These are phyloP conservation scores for Helleia helle DNA, from an alignment of 2,888 invertebrate genomes.

Conservation along the genomic window DNA sequence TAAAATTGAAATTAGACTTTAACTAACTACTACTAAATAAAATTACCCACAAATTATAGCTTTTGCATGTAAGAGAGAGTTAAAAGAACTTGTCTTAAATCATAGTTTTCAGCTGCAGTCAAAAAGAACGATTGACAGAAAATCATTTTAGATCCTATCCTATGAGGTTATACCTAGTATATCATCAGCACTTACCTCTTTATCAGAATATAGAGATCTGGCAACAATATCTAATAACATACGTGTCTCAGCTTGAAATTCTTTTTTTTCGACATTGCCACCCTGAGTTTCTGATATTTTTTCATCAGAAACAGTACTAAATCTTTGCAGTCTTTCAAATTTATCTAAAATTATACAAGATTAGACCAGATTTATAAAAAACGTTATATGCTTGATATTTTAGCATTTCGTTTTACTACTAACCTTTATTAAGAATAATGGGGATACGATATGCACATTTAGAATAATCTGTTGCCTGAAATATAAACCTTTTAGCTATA, in stretches of 20 bases:
- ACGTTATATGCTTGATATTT: neutral
- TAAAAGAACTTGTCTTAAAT: no score
- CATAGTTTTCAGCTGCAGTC: no score
- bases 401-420: neutral
- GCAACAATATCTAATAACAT: conserved; percentile 98
- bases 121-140: no score
- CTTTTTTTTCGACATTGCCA: conserved; percentile 82
- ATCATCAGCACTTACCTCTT: no score
- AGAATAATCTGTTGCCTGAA: neutral
- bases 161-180: no score
- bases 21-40: no score
- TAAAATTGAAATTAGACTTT: no score
- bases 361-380: neutral
- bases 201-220: conserved; percentile 96
- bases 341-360: conserved; percentile 13
- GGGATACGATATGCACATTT: conserved; percentile 1
- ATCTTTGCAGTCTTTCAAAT: conserved; percentile 15
- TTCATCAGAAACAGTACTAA: conserved; percentile 39
- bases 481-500: neutral
- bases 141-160: no score
- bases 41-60: no score
- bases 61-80: no score
- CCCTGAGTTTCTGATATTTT: conserved; percentile 54
- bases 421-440: neutral
- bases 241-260: conserved; percentile 97